A percentile compares a stretch with the other conserved stretches of the same genome.
Evolutionary conservation across 2,113 vertebrate genomes (phyloP).

Genomic region (Ammodramus savannarum): DNA sequence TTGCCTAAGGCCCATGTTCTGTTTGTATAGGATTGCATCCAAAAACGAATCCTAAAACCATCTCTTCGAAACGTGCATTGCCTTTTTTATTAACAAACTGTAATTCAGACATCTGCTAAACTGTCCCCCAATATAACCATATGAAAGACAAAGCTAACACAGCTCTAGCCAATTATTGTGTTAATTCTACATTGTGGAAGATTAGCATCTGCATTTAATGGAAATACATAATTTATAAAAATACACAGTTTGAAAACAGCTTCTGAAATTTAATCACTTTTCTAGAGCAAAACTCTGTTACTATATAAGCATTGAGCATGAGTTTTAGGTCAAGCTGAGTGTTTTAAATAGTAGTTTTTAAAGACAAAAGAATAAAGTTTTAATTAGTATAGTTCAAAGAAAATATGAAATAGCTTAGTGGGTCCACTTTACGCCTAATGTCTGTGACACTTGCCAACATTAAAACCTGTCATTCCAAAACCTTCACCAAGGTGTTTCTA

Average conservation of each 20-base stretch:
- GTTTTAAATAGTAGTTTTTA: neutral
- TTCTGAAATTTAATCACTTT: neutral
- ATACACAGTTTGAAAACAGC: neutral
- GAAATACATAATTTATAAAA: neutral
- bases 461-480: neutral
- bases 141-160: slow-evolving; percentile 18
- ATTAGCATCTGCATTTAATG: slow-evolving; percentile 1
- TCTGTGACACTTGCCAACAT: neutral
- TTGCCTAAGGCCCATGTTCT: slow-evolving; percentile 37
- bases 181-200: neutral
- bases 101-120: slow-evolving; percentile 58
- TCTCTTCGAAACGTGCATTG: neutral
- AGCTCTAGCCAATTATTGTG: neutral
- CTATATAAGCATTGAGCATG: neutral
- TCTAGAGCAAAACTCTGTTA: neutral
- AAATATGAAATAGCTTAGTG: neutral
- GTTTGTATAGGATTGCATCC: slow-evolving; percentile 26
- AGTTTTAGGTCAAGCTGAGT: neutral
- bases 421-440: neutral
- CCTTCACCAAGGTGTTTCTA: neutral
- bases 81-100: slow-evolving; percentile 41
- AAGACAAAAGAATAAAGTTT: neutral
- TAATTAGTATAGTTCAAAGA: neutral
- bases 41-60: slow-evolving; percentile 42
- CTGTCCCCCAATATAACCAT: slow-evolving; percentile 17